Conservation (phyloP, 2,797 vertebrate species). For the Macroramphosus scolopax region DNA sequence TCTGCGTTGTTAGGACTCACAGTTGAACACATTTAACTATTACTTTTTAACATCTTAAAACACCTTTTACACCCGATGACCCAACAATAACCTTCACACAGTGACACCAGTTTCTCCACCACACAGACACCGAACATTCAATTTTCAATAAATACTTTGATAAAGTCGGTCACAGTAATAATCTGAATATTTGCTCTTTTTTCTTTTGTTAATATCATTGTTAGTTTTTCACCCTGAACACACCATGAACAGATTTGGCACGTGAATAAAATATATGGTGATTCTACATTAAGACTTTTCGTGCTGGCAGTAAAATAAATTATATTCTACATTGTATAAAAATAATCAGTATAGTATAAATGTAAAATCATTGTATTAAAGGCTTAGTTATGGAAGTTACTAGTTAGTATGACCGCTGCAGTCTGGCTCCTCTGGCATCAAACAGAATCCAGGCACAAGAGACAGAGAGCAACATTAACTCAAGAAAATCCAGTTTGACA, state of each 20-base stretch:
- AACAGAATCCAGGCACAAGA: conserved; percentile 24
- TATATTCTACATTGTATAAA: conserved; percentile 55
- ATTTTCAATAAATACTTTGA: conserved; percentile 44
- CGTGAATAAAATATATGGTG: conserved; percentile 41
- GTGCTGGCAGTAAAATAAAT: conserved; percentile 46
- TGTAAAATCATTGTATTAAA: conserved; percentile 40
- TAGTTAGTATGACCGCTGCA: conserved; percentile 39
- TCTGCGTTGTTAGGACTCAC: too few relatives aligned
- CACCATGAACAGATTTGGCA: conserved; percentile 36
- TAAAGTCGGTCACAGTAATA: conserved; percentile 22
- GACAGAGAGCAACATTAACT: conserved; percentile 30
- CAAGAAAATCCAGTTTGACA: conserved; percentile 25
- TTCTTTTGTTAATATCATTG: conserved; percentile 6
- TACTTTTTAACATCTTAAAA: too few relatives aligned
- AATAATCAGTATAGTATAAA: conserved; percentile 44
- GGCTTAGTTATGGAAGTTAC: too few relatives aligned
- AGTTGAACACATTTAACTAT: too few relatives aligned
- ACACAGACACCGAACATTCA: conserved; percentile 37
- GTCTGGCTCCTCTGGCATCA: conserved; percentile 26
- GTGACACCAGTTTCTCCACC: conserved; percentile 31
- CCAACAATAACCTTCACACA: conserved; percentile 16
- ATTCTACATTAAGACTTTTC: conserved; percentile 27
- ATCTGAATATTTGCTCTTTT: conserved; percentile 12
- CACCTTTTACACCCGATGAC: conserved; percentile 18
- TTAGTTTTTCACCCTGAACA: conserved; percentile 18